phyloP scores from a whole-genome alignment of 2,888 invertebrate species.

The Thyatira batis region DNA sequence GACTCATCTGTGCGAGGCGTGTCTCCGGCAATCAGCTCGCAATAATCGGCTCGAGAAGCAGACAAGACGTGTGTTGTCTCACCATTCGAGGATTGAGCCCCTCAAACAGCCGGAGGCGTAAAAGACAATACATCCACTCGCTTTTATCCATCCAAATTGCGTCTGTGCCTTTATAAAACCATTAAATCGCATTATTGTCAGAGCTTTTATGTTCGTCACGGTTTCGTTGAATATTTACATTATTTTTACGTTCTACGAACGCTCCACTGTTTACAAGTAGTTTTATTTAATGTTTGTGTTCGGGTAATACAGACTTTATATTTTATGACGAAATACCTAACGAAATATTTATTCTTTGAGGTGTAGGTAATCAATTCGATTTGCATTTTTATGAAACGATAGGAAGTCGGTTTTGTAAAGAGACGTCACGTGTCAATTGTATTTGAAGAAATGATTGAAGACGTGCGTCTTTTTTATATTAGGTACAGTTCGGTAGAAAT shows the following conservation, averaged over 20 bases:
- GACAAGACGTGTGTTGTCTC: constrained; percentile 8
- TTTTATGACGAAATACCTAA: too few relatives aligned
- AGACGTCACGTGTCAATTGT: not conserved
- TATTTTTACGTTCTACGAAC: constrained; percentile 12
- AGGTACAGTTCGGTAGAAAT: too few relatives aligned
- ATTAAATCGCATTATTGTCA: constrained; percentile 48
- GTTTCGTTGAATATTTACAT: constrained; percentile 17
- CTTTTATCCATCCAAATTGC: constrained; percentile 50
- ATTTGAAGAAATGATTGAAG: not conserved
- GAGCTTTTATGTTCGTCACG: constrained; percentile 44
- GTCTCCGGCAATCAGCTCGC: constrained; percentile 3
- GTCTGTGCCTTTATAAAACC: constrained; percentile 39
- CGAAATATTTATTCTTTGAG: too few relatives aligned
- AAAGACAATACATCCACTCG: constrained; percentile 40
- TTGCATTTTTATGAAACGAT: not conserved
- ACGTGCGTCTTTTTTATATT: not conserved
- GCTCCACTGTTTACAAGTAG: not conserved
- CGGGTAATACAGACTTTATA: too few relatives aligned
- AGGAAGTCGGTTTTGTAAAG: not conserved
- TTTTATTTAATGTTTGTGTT: not conserved
- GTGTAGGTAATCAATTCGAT: too few relatives aligned
- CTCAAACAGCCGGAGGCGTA: constrained; percentile 18
- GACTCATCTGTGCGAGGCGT: not conserved
- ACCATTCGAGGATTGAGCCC: constrained; percentile 6
- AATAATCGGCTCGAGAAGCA: constrained; percentile 6